Percentiles rank a stretch among this genome's conserved stretches.
Conservation (phyloP, 1,140 invertebrate genomes). For the Danaus melanippus region DNA sequence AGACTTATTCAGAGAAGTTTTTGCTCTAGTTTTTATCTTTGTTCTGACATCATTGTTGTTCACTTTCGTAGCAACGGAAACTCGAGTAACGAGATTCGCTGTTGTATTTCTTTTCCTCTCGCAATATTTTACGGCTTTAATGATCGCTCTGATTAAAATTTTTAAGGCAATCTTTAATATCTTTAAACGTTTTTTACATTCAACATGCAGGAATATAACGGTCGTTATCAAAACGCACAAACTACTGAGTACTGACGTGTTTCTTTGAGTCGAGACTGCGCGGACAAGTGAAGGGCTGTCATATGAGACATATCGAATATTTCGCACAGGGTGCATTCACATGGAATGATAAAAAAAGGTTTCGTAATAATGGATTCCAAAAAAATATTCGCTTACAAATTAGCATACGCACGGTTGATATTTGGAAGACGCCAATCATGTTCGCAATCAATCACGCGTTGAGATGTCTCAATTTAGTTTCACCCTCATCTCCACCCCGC, state of each 20-base stretch:
- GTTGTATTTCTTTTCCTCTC: constrained; percentile 58
- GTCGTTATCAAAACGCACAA: constrained; percentile 36
- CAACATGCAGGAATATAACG: constrained; percentile 63
- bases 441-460: constrained; percentile 58
- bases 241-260: constrained; percentile 33
- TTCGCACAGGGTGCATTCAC: constrained; percentile 53
- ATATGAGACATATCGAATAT: constrained; percentile 48
- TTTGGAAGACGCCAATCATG: constrained; percentile 55
- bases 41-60: constrained; percentile 60
- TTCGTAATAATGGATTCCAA: constrained; percentile 23
- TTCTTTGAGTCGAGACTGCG: constrained; percentile 32
- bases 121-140: constrained; percentile 64
- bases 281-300: constrained; percentile 60
- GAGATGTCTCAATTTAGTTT: constrained; percentile 59
- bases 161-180: constrained; percentile 67
- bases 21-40: constrained; percentile 53
- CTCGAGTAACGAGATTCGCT: constrained; percentile 58
- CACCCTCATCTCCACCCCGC: constrained; percentile 34
- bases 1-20: constrained; percentile 54
- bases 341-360: constrained; percentile 50
- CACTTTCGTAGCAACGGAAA: constrained; percentile 66
- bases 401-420: constrained; percentile 45
- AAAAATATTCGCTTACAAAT: constrained; percentile 38
- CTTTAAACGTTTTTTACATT: constrained; percentile 54
- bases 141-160: constrained; percentile 65